Percentiles rank a stretch among this genome's conserved stretches.
Conservation (phyloP, 2,797 vertebrate genomes). For the Sebastes minor region DNA sequence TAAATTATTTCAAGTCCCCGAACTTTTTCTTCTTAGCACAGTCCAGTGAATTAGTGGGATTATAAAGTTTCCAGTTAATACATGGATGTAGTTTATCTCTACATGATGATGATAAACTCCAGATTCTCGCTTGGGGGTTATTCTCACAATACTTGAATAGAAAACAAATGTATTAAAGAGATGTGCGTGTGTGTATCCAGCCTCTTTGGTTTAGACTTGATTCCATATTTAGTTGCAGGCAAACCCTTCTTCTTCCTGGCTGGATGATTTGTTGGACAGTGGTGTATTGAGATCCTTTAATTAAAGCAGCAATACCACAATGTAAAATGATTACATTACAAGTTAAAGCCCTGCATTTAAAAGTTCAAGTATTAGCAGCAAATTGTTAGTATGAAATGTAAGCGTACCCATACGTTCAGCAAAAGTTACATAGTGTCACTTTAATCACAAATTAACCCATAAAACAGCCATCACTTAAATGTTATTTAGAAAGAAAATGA, state of each 20-base stretch:
- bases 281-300: neutral
- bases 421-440: neutral
- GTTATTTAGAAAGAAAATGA: neutral
- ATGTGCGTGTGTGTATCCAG: neutral
- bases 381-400: neutral
- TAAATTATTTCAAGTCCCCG: constrained; percentile 54
- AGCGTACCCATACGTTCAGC: neutral
- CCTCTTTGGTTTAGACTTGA: constrained; percentile 13
- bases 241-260: neutral
- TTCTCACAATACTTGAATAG: constrained; percentile 38
- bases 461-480: neutral
- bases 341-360: neutral
- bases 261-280: constrained; percentile 1
- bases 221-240: constrained; percentile 24
- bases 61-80: constrained; percentile 44
- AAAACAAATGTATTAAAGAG: constrained; percentile 41
- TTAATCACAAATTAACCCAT: neutral
- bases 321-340: neutral
- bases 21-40: constrained; percentile 37
- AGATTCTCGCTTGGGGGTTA: constrained; percentile 40
- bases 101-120: constrained; percentile 47
- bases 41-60: constrained; percentile 48
- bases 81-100: constrained; percentile 38
- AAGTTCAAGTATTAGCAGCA: neutral
- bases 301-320: neutral